A percentile compares a stretch with the other conserved stretches of the same genome.
These are phyloP conservation scores for Pectinophora gossypiella DNA, from an alignment of 1,140 invertebrate species.

Conservation along the genomic window DNA sequence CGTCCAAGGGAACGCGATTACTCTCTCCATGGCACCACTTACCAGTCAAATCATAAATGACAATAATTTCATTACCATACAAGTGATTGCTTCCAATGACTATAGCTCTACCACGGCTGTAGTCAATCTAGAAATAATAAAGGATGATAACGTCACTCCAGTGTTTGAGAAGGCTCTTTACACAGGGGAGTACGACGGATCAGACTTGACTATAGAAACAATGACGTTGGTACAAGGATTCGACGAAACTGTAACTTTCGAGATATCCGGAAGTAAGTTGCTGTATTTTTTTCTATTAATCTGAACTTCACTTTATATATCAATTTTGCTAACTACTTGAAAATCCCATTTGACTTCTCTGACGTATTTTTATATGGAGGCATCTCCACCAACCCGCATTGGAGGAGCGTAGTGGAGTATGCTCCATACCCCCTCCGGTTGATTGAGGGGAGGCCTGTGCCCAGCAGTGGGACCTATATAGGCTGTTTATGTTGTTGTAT, in stretches of 20 bases:
- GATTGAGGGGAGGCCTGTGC: too few species aligned
- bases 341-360: too few species aligned
- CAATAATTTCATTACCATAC: constrained; percentile 30
- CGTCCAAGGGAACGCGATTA: constrained; percentile 21
- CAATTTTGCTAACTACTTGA: too few species aligned
- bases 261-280: constrained; percentile 33
- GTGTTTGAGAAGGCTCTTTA: constrained; percentile 30
- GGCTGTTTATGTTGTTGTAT: too few species aligned
- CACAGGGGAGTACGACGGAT: constrained; percentile 24
- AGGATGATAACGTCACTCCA: constrained; percentile 36
- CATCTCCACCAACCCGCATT: too few species aligned
- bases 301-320: too few species aligned
- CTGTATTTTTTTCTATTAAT: too few species aligned
- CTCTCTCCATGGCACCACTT: constrained; percentile 28
- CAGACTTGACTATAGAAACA: constrained; percentile 20
- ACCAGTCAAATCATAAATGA: constrained; percentile 22
- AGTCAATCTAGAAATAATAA: constrained; percentile 37
- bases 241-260: constrained; percentile 24
- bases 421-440: too few species aligned
- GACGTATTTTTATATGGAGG: too few species aligned
- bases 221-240: constrained; percentile 33
- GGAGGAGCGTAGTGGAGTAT: too few species aligned
- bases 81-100: constrained; percentile 28
- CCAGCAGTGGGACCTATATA: too few species aligned
- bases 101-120: constrained; percentile 21